Conservation (phyloP, 2,113 vertebrate species). For the Colius striatus region DNA sequence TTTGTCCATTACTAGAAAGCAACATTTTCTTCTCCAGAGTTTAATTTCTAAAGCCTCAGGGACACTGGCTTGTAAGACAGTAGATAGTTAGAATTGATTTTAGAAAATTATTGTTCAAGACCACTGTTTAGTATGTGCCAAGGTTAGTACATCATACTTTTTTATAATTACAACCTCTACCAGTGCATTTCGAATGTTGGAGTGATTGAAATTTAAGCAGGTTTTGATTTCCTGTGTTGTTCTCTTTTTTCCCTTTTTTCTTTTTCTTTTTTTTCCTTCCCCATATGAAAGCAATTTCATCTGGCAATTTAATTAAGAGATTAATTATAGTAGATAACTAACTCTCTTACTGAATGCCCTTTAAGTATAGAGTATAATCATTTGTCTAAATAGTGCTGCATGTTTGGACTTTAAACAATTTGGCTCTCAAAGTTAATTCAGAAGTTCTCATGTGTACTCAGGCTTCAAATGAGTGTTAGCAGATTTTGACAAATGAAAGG, state of each 20-base stretch:
- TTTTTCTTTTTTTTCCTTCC: no score
- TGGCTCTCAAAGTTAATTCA: background rate
- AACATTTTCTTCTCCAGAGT: background rate
- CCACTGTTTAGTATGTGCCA: background rate
- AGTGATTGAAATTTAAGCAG: background rate
- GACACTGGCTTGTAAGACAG: background rate
- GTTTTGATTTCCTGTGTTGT: background rate
- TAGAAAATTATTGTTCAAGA: background rate
- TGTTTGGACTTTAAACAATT: background rate
- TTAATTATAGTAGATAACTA: background rate
- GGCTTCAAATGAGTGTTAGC: background rate
- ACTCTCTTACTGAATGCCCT: background rate
- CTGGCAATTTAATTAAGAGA: background rate
- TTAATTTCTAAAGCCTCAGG: background rate
- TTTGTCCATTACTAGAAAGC: background rate
- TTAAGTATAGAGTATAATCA: background rate
- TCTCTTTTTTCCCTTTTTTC: background rate
- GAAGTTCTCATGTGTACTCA: background rate
- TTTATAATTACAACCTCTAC: background rate
- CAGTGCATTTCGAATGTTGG: background rate
- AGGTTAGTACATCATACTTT: background rate
- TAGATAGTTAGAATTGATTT: background rate
- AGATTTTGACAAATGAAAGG: background rate
- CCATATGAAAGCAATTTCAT: background rate
- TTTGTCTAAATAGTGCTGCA: background rate